These are phyloP conservation scores for Conopomorpha cramerella DNA, from an alignment of 1,140 invertebrate genomes.

Conservation along the genomic window DNA sequence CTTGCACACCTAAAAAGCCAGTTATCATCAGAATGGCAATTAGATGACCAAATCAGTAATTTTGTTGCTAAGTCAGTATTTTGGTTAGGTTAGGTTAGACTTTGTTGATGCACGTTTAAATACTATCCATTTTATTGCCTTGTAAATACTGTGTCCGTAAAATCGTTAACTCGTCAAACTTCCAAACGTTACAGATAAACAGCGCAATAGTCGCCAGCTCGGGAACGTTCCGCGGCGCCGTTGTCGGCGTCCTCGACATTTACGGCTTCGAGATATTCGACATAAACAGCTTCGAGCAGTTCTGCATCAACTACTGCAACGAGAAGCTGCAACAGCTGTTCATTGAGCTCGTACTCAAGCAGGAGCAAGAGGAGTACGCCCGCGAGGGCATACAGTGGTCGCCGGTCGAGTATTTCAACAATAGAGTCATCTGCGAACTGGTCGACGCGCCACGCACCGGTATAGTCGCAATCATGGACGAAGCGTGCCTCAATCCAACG, in stretches of 20 bases:
- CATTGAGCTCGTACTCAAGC: constrained; percentile 93
- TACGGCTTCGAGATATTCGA: constrained; percentile 98
- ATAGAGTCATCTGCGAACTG: constrained; percentile 91
- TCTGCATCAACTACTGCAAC: constrained; percentile 97
- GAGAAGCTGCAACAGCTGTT: constrained; percentile 96
- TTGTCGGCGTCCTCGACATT: constrained; percentile 95
- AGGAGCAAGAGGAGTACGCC: constrained; percentile 95
- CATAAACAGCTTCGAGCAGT: constrained; percentile 92
- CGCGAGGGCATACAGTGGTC: constrained; percentile 92
- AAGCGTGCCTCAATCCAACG: constrained; percentile 92
- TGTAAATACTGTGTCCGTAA: too few species aligned
- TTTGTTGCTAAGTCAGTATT: too few species aligned
- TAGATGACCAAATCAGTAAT: too few species aligned
- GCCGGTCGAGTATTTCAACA: constrained; percentile 91
- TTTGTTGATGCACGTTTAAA: too few species aligned
- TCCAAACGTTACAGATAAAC: constrained; percentile 83
- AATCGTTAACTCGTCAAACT: too few species aligned
- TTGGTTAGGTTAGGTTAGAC: too few species aligned
- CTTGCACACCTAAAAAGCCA: too few species aligned
- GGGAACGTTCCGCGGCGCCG: constrained; percentile 73
- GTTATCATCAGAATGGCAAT: too few species aligned
- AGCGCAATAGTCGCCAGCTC: constrained; percentile 73
- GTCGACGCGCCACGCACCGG: constrained; percentile 90
- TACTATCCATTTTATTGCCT: too few species aligned
- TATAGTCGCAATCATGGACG: constrained; percentile 91